Percentiles rank a stretch among this genome's conserved stretches.
phyloP scores from a whole-genome alignment of 2,113 vertebrate genomes.

The Camarhynchus parvulus region DNA sequence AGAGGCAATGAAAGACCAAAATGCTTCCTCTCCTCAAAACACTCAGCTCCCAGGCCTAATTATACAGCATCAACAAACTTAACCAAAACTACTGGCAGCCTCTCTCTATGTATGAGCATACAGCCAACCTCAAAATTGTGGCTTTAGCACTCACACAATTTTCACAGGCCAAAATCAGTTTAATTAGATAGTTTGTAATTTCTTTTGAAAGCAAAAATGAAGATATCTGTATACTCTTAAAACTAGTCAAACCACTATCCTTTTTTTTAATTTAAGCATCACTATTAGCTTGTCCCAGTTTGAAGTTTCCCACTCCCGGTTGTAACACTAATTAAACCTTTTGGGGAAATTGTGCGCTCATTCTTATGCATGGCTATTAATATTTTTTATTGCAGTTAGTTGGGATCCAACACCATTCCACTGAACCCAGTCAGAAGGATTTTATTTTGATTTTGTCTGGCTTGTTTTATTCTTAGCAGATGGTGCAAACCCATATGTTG shows the following conservation, averaged over 20 bases:
- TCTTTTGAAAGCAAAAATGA: background rate
- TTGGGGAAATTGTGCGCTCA: slow-evolving; percentile 4
- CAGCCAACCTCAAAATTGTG: slow-evolving; percentile 21
- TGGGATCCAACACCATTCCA: background rate
- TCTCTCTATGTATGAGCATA: background rate
- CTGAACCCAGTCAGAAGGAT: slow-evolving; percentile 23
- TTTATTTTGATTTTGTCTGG: slow-evolving; percentile 60
- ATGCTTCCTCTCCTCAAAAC: background rate
- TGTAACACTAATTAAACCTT: slow-evolving; percentile 45
- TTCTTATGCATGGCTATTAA: slow-evolving; percentile 31
- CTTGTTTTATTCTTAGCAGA: slow-evolving; percentile 60
- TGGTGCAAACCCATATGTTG: slow-evolving; percentile 30
- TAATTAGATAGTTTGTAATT: background rate
- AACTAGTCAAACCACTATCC: background rate
- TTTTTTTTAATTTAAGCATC: slow-evolving; percentile 6
- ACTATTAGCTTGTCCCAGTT: background rate
- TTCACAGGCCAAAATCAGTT: background rate
- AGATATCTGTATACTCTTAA: background rate
- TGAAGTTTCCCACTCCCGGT: slow-evolving; percentile 15
- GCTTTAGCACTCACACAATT: background rate
- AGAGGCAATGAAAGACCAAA: background rate
- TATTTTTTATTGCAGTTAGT: slow-evolving; percentile 22
- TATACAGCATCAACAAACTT: background rate
- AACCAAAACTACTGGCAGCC: slow-evolving; percentile 15
- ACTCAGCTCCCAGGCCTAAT: slow-evolving; percentile 3